phyloP scores from a whole-genome alignment of 2,797 vertebrate species.

The Poeciliopsis turneri region DNA sequence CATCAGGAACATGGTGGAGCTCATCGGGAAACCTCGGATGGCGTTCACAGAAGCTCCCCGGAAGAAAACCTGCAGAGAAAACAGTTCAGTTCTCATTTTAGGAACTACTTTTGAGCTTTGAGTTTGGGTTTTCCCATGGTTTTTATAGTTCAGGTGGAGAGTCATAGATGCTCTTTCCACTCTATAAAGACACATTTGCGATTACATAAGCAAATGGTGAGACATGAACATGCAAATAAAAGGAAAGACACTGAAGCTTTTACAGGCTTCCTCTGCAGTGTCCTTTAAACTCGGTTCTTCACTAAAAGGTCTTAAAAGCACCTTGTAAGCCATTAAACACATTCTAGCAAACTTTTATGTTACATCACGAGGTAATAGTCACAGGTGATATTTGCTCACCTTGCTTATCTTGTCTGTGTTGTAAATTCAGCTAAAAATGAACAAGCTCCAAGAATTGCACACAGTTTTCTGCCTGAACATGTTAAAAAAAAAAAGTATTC shows the following conservation, averaged over 20 bases:
- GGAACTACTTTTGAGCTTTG: neutral
- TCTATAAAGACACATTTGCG: neutral
- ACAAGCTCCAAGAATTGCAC: neutral
- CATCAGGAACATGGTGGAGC: slow-evolving; percentile 94
- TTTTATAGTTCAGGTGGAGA: neutral
- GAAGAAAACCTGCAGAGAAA: slow-evolving; percentile 87
- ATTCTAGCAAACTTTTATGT: neutral
- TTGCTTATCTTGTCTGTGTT: neutral
- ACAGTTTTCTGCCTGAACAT: neutral
- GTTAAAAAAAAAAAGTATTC: neutral
- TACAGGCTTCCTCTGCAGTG: neutral
- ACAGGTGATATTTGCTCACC: neutral
- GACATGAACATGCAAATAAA: too few relatives aligned
- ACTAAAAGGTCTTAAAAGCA: neutral
- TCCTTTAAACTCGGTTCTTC: neutral
- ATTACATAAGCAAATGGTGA: neutral
- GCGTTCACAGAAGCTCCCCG: slow-evolving; percentile 89
- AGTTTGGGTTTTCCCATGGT: neutral
- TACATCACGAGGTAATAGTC: neutral
- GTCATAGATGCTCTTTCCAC: neutral
- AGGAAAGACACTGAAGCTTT: neutral
- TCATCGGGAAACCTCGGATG: slow-evolving; percentile 93
- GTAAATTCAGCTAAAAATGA: neutral
- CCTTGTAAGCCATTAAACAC: neutral
- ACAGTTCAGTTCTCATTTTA: neutral